Evolutionary conservation across 92 coral and sea anemone species (phyloP).

Genomic region (Blastomussa wellsi): DNA sequence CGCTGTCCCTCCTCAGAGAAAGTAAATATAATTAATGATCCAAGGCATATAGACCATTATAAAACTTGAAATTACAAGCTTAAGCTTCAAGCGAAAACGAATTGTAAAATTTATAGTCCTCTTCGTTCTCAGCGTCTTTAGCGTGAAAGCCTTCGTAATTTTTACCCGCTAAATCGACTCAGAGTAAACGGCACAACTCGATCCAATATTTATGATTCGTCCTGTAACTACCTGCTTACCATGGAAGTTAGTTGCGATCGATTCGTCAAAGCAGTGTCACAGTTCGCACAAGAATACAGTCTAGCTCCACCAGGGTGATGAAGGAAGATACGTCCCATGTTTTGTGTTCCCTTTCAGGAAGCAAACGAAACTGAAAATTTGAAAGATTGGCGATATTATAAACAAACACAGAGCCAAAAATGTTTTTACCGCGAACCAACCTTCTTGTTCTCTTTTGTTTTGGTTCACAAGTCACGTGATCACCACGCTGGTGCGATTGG

Average conservation of each 20-base stretch:
- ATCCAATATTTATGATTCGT: not conserved
- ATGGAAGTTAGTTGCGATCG: slow-evolving; percentile 93
- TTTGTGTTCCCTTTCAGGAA: not conserved
- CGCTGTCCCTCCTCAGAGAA: not conserved
- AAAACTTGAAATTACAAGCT: not conserved
- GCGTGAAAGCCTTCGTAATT: not conserved
- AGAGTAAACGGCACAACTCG: not conserved
- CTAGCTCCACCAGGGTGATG: slow-evolving; percentile 97
- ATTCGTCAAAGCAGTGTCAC: slow-evolving; percentile 99
- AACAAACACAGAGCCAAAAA: not conserved
- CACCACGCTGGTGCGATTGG: not conserved
- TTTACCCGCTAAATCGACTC: not conserved
- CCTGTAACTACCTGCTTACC: slow-evolving; percentile 61
- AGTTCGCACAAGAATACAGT: slow-evolving; percentile 97
- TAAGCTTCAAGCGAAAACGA: not conserved
- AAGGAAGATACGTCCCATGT: slow-evolving; percentile 94
- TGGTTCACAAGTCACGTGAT: slow-evolving; percentile 79
- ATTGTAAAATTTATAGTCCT: not conserved
- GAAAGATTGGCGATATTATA: not conserved
- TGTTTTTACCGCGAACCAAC: slow-evolving; percentile 25
- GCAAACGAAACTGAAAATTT: not conserved
- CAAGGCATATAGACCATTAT: not conserved
- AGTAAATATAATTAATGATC: not conserved
- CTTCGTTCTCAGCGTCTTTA: not conserved
- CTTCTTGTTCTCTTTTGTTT: slow-evolving; percentile 63